These are phyloP conservation scores for Leucophenga montana DNA, from an alignment of 2,888 invertebrate species.

Conservation along the genomic window DNA sequence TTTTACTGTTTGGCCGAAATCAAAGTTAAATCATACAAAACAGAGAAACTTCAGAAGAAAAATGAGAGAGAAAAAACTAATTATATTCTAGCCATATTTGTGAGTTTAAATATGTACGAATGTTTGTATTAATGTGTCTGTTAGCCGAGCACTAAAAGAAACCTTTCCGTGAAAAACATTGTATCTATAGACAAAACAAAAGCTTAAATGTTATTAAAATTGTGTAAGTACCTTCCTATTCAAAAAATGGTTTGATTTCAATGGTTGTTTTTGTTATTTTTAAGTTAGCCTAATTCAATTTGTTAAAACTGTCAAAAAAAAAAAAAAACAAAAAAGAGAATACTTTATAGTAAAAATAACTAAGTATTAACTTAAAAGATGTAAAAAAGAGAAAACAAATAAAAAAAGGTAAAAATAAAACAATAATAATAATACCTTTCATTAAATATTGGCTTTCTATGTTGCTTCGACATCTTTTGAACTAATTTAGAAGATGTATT, in stretches of 20 bases:
- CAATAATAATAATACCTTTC: neutral
- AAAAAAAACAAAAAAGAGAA: neutral
- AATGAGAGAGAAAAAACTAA: neutral
- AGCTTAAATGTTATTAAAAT: too few species aligned
- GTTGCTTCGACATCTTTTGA: too few species aligned
- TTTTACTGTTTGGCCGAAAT: too few species aligned
- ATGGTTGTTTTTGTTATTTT: too few species aligned
- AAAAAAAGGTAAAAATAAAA: neutral
- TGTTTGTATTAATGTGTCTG: neutral
- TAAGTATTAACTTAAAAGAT: neutral
- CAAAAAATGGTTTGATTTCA: too few species aligned
- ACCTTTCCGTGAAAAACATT: too few species aligned
- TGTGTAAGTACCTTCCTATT: too few species aligned
- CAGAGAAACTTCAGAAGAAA: too few species aligned
- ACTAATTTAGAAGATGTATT: conserved; percentile 53
- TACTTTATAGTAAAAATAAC: neutral
- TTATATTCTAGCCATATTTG: conserved; percentile 3
- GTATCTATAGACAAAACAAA: too few species aligned
- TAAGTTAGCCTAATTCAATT: neutral
- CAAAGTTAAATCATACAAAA: too few species aligned
- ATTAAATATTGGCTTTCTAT: neutral
- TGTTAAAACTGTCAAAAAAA: conserved; percentile 13
- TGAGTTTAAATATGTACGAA: neutral
- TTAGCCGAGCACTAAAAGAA: neutral
- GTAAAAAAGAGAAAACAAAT: neutral